A percentile compares a stretch with the other conserved stretches of the same genome.
phyloP scores from a whole-genome alignment of 1,140 invertebrate species.

The Drosophila jambulina region DNA sequence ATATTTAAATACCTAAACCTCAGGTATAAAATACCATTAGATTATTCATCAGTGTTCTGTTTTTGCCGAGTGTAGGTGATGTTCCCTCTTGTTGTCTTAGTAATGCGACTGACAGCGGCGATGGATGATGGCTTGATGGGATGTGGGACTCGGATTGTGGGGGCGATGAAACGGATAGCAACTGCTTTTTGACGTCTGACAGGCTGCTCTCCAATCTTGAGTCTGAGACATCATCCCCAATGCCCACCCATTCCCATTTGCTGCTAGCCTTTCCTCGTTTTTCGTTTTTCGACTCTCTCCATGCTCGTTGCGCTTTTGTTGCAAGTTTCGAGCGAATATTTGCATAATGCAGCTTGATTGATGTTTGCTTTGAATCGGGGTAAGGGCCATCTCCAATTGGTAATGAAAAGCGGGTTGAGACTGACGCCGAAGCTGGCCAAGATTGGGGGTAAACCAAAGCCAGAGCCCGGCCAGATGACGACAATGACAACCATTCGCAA shows the following conservation, averaged over 20 bases:
- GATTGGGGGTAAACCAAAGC: conserved; percentile 34
- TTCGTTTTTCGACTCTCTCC: conserved; percentile 17
- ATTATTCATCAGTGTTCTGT: too few relatives aligned
- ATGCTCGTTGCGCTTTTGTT: conserved; percentile 68
- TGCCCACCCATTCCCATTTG: conserved; percentile 6
- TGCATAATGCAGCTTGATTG: conserved; percentile 79
- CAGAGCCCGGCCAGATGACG: conserved; percentile 55
- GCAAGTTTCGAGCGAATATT: conserved; percentile 76
- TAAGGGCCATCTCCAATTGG: conserved; percentile 38
- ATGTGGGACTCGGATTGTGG: conserved; percentile 1
- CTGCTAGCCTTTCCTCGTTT: conserved; percentile 14
- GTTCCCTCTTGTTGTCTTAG: conserved; percentile 42
- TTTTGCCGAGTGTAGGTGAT: conserved; percentile 11
- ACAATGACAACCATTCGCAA: conserved; percentile 77
- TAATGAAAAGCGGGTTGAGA: conserved; percentile 74
- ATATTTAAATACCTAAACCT: too few relatives aligned
- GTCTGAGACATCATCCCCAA: conserved; percentile 4
- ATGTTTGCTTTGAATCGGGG: conserved; percentile 54
- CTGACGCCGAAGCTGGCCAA: conserved; percentile 54
- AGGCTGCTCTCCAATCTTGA: conserved; percentile 41
- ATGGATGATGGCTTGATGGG: conserved; percentile 33
- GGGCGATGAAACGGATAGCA: conserved; percentile 53
- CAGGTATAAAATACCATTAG: neutral
- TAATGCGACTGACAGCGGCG: conserved; percentile 51
- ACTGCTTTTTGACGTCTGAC: conserved; percentile 64